Conservation (phyloP, 1,140 invertebrate genomes). For the Schlechtendalia chinensis region DNA sequence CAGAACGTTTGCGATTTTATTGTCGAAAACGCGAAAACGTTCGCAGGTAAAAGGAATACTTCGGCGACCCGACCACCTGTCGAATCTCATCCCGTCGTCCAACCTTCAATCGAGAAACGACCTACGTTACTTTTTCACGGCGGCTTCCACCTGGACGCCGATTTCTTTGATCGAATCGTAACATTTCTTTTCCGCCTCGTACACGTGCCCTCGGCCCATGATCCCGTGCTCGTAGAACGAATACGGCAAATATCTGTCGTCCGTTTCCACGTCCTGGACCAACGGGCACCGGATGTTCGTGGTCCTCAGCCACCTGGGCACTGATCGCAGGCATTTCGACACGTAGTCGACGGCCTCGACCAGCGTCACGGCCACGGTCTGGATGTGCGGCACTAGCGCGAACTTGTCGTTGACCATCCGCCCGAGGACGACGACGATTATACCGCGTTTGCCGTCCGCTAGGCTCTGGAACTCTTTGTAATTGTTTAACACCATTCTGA, state of each 20-base stretch:
- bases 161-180: not conserved
- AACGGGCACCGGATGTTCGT: not conserved
- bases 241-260: not conserved
- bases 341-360: not conserved
- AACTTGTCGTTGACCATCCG: not conserved
- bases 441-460: not conserved
- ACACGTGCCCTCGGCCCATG: not conserved
- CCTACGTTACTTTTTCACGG: not conserved
- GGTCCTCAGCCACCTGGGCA: not conserved
- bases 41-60: no score
- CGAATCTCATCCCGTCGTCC: no score
- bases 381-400: not conserved
- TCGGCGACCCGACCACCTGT: no score
- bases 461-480: not conserved
- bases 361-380: not conserved
- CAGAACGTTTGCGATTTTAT: no score
- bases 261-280: not conserved
- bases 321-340: not conserved
- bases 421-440: not conserved
- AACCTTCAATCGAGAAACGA: no score
- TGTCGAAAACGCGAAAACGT: no score
- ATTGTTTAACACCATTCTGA: not conserved
- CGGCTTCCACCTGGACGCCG: not conserved
- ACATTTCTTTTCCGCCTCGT: not conserved
- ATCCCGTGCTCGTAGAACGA: not conserved